These are phyloP conservation scores for Melipona bicolor DNA, from an alignment of 2,888 invertebrate genomes.

Conservation along the genomic window DNA sequence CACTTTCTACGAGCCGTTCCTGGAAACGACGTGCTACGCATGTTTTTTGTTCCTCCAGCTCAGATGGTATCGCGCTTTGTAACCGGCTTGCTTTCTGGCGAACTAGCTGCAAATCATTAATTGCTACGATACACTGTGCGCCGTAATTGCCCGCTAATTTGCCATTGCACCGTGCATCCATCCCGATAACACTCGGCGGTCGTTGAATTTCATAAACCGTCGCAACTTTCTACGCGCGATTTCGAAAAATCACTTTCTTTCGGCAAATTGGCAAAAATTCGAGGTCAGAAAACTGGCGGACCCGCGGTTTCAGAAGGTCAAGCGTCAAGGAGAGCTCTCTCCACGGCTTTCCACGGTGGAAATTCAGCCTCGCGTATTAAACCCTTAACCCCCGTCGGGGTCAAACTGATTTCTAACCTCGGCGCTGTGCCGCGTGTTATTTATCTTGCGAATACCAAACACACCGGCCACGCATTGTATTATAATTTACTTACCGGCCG, in stretches of 20 bases:
- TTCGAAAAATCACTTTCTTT: no score
- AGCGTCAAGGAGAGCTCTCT: constrained; percentile 47
- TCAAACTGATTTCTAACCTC: constrained; percentile 43
- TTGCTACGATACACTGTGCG: neutral
- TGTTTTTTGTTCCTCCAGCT: constrained; percentile 24
- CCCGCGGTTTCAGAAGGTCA: constrained; percentile 44
- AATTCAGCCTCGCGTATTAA: constrained; percentile 47
- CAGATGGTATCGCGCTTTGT: constrained; percentile 26
- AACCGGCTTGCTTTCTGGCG: constrained; percentile 21
- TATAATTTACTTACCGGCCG: constrained; percentile 84
- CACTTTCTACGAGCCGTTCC: constrained; percentile 37
- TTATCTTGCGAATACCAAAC: constrained; percentile 84
- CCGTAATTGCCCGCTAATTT: neutral
- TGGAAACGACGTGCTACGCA: constrained; percentile 41
- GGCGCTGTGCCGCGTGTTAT: constrained; percentile 71
- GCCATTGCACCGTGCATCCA: neutral
- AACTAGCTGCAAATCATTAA: constrained; percentile 26
- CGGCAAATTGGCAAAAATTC: no score
- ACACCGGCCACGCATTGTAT: constrained; percentile 81
- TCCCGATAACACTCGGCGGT: neutral
- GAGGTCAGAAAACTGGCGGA: constrained; percentile 30
- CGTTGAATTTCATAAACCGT: no score
- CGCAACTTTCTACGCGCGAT: no score
- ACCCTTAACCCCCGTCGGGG: constrained; percentile 5
- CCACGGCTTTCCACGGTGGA: constrained; percentile 46